Evolutionary conservation across 2,888 invertebrate genomes (phyloP).

Genomic region (Drosophila aldrichi): DNA sequence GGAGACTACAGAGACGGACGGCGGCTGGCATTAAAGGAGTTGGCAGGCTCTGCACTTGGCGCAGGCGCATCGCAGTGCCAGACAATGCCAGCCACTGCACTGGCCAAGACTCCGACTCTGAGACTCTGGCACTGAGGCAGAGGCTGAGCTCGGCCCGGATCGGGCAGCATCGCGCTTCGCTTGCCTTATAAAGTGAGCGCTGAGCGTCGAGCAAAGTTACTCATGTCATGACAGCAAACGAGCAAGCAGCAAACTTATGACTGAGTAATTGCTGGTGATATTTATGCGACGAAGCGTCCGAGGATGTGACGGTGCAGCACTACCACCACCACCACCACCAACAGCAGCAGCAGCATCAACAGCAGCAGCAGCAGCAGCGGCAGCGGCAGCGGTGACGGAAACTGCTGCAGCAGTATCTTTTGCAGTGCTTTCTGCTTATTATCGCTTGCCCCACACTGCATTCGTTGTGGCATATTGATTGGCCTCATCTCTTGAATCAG

Average conservation of each 20-base stretch:
- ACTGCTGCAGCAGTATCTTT: slow-evolving; percentile 50
- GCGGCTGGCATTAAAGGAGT: slow-evolving; percentile 73
- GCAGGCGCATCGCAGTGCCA: slow-evolving; percentile 52
- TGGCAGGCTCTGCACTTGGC: slow-evolving; percentile 58
- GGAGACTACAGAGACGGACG: slow-evolving; percentile 16
- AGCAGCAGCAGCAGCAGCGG: slow-evolving; percentile 16
- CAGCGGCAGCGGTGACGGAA: slow-evolving; percentile 29
- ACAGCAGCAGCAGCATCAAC: neutral
- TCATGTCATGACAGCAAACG: slow-evolving; percentile 81
- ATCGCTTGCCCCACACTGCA: slow-evolving; percentile 63
- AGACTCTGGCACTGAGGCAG: neutral
- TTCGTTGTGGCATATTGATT: slow-evolving; percentile 61
- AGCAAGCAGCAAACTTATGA: slow-evolving; percentile 83
- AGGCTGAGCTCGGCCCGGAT: slow-evolving; percentile 12
- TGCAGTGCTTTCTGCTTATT: slow-evolving; percentile 57
- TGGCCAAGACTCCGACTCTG: slow-evolving; percentile 17
- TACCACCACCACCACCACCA: neutral
- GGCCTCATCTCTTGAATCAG: neutral
- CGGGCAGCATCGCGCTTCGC: slow-evolving; percentile 23
- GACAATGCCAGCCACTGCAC: slow-evolving; percentile 40
- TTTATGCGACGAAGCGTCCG: slow-evolving; percentile 85
- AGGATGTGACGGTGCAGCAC: slow-evolving; percentile 55
- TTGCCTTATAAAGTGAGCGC: slow-evolving; percentile 75
- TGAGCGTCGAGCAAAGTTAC: slow-evolving; percentile 70
- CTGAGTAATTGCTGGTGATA: slow-evolving; percentile 85